A percentile compares a stretch with the other conserved stretches of the same genome.
Evolutionary conservation across 1,140 invertebrate species (phyloP).

Genomic region (Drosophila fuyamai): DNA sequence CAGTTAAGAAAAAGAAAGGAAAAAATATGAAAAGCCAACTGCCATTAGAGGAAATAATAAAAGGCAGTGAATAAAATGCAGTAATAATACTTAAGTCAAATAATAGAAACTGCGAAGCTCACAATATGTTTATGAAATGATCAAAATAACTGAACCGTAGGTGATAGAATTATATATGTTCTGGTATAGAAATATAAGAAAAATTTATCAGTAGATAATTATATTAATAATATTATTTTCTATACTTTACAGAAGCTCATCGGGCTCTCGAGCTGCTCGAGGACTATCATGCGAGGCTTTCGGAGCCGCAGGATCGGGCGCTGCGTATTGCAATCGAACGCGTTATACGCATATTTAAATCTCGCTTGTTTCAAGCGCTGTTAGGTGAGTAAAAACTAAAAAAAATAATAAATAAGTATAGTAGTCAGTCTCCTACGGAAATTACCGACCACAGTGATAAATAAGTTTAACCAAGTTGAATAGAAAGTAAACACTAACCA

Average conservation of each 20-base stretch:
- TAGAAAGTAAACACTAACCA: not conserved
- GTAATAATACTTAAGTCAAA: no score
- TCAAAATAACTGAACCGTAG: no score
- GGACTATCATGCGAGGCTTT: slow-evolving; percentile 97
- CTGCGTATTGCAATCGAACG: slow-evolving; percentile 97
- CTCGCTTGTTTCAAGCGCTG: slow-evolving; percentile 97
- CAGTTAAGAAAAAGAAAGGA: no score
- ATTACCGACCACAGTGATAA: not conserved
- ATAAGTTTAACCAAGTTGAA: not conserved
- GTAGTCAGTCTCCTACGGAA: no score
- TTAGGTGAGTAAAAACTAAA: slow-evolving; percentile 91
- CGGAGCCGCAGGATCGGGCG: slow-evolving; percentile 96
- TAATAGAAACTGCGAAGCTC: no score
- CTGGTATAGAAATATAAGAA: no score
- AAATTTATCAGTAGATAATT: no score
- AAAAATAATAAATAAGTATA: not conserved
- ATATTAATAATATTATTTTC: not conserved
- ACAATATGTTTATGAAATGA: no score
- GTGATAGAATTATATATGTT: no score
- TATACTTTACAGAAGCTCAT: slow-evolving; percentile 94
- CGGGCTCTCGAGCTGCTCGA: slow-evolving; percentile 98
- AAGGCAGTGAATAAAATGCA: no score
- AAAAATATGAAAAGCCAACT: no score
- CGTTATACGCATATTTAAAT: slow-evolving; percentile 99
- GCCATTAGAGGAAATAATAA: no score